phyloP scores from a whole-genome alignment of 2,888 invertebrate genomes.

The Ichneumoninae sp. region DNA sequence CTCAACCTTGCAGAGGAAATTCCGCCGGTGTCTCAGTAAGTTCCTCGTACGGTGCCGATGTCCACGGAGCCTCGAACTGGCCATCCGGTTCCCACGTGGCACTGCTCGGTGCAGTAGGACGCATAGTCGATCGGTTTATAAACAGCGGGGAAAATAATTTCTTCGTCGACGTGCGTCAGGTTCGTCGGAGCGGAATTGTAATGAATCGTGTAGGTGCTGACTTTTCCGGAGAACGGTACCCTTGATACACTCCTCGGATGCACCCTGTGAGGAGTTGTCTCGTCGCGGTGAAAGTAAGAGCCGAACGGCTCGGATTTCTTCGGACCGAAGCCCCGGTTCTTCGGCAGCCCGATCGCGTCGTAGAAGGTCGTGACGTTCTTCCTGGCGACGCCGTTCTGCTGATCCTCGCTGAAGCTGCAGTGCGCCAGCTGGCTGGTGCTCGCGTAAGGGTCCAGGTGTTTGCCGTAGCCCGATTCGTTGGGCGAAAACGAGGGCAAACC shows the following conservation, averaged over 20 bases:
- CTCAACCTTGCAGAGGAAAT: neutral
- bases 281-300: slow-evolving; percentile 63
- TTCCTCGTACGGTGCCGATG: slow-evolving; percentile 59
- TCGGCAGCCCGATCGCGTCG: slow-evolving; percentile 72
- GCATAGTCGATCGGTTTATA: slow-evolving; percentile 60
- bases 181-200: slow-evolving; percentile 55
- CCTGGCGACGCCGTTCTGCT: slow-evolving; percentile 77
- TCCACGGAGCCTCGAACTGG: slow-evolving; percentile 80
- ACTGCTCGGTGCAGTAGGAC: slow-evolving; percentile 83
- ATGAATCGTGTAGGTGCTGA: slow-evolving; percentile 63
- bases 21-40: slow-evolving; percentile 10
- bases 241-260: slow-evolving; percentile 28
- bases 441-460: slow-evolving; percentile 83
- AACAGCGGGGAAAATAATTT: slow-evolving; percentile 59
- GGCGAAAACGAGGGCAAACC: slow-evolving; percentile 82
- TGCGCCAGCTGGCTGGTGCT: slow-evolving; percentile 80
- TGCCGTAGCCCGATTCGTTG: slow-evolving; percentile 80
- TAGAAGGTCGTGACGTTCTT: slow-evolving; percentile 83
- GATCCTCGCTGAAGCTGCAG: slow-evolving; percentile 77
- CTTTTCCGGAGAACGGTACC: slow-evolving; percentile 67
- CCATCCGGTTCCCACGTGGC: slow-evolving; percentile 83
- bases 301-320: slow-evolving; percentile 60
- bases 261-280: slow-evolving; percentile 28
- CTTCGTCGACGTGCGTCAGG: slow-evolving; percentile 38
- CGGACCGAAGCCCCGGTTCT: slow-evolving; percentile 69